These are phyloP conservation scores for Drosophila orena DNA, from an alignment of 1,140 invertebrate species.

Conservation along the genomic window DNA sequence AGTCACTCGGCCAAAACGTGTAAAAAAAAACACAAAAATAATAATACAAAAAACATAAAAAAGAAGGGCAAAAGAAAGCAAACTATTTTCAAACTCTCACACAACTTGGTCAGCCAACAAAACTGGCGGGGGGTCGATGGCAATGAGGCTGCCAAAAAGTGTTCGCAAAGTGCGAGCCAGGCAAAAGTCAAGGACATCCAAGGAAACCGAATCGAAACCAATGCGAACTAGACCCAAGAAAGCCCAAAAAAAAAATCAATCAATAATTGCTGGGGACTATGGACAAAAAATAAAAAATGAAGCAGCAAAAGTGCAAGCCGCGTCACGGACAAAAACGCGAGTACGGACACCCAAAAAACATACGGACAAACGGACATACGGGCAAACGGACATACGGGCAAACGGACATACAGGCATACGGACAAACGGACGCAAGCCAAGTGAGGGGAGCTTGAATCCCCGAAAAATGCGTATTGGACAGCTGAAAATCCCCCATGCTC, in stretches of 20 bases:
- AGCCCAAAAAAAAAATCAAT: constrained; percentile 52
- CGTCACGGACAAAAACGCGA: constrained; percentile 27
- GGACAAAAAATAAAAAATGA: constrained; percentile 44
- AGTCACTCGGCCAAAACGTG: constrained; percentile 77
- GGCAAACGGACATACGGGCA: not conserved
- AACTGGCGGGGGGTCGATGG: constrained; percentile 49
- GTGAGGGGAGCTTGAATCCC: not conserved
- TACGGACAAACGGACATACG: not conserved
- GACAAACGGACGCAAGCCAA: not conserved
- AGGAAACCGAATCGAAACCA: constrained; percentile 26
- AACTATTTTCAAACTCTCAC: constrained; percentile 73
- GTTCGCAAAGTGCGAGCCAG: constrained; percentile 72
- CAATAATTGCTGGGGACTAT: constrained; percentile 60
- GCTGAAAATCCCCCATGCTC: not conserved
- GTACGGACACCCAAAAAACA: constrained; percentile 10
- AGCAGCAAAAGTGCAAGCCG: constrained; percentile 48
- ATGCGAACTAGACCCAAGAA: constrained; percentile 26
- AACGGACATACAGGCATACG: not conserved
- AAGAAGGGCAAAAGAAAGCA: constrained; percentile 22
- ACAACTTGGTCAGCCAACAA: constrained; percentile 59
- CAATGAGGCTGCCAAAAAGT: constrained; percentile 78
- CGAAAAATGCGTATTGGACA: constrained; percentile 37
- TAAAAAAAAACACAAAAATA: constrained; percentile 27
- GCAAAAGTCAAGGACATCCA: constrained; percentile 75
- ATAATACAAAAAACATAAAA: not conserved